Evolutionary conservation across 2,113 vertebrate genomes (phyloP).

Genomic region (Phasianus colchicus): DNA sequence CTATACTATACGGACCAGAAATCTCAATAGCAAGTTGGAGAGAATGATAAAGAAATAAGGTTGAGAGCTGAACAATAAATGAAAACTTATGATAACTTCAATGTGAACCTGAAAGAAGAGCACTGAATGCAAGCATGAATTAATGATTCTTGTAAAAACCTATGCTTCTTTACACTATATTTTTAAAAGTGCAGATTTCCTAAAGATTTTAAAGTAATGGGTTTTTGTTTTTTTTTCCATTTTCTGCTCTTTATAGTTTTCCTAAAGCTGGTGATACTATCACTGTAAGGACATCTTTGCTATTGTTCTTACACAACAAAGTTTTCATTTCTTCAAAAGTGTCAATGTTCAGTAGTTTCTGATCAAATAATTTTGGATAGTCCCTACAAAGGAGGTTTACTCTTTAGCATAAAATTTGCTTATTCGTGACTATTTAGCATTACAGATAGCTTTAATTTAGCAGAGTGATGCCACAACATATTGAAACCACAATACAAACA

Average conservation of each 20-base stretch:
- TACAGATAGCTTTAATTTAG: neutral
- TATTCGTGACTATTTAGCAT: neutral
- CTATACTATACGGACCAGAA: neutral
- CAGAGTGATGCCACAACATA: neutral
- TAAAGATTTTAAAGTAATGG: neutral
- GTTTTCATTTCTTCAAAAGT: neutral
- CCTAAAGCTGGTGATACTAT: neutral
- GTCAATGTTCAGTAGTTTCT: neutral
- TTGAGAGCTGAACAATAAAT: neutral
- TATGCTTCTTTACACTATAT: neutral
- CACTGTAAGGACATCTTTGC: neutral
- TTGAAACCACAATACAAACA: neutral
- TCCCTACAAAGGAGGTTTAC: neutral
- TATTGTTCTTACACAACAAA: neutral
- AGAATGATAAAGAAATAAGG: neutral
- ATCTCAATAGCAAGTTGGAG: neutral
- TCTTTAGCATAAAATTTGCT: neutral
- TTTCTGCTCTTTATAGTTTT: neutral
- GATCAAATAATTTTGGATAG: neutral
- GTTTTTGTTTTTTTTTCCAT: neutral
- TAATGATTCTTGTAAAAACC: neutral
- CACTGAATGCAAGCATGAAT: neutral
- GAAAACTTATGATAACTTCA: neutral
- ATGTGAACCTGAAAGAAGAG: neutral
- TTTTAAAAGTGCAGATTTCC: neutral